Conservation (phyloP, 2,797 vertebrate genomes). For the Pelobates cultripes region DNA sequence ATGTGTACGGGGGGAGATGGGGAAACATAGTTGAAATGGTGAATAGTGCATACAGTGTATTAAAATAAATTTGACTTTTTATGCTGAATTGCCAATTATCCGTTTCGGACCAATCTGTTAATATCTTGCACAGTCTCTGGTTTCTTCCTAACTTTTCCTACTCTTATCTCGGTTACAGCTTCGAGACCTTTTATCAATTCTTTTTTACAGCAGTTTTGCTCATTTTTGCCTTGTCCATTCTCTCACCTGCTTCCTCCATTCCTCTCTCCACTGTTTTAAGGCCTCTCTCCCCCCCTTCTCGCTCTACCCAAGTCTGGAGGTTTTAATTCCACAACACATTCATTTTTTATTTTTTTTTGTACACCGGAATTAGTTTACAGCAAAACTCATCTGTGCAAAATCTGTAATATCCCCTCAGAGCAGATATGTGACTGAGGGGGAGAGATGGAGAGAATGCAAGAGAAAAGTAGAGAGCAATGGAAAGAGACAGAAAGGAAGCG, state of each 20-base stretch:
- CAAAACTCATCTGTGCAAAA: constrained; percentile 44
- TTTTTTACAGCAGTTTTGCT: no score
- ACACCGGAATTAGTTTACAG: constrained; percentile 28
- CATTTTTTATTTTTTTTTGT: constrained; percentile 12
- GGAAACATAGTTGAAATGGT: not conserved
- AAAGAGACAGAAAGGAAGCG: not conserved
- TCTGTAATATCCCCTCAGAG: constrained; percentile 22
- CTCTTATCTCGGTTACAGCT: no score
- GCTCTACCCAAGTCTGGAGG: not conserved
- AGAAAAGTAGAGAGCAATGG: not conserved
- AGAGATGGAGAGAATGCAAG: not conserved
- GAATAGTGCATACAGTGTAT: not conserved
- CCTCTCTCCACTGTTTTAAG: not conserved
- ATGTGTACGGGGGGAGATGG: constrained; percentile 22
- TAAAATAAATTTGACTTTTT: not conserved
- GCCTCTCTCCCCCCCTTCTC: not conserved
- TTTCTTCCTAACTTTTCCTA: no score
- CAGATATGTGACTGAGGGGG: constrained; percentile 20
- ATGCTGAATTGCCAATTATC: not conserved
- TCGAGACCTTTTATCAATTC: no score
- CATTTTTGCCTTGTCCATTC: no score
- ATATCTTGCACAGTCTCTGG: no score
- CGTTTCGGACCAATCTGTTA: no score
- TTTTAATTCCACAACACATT: constrained; percentile 11
- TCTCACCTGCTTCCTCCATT: no score